Evolutionary conservation across 2,113 vertebrate species (phyloP).

Genomic region (Leptobrachium ailaonicum): DNA sequence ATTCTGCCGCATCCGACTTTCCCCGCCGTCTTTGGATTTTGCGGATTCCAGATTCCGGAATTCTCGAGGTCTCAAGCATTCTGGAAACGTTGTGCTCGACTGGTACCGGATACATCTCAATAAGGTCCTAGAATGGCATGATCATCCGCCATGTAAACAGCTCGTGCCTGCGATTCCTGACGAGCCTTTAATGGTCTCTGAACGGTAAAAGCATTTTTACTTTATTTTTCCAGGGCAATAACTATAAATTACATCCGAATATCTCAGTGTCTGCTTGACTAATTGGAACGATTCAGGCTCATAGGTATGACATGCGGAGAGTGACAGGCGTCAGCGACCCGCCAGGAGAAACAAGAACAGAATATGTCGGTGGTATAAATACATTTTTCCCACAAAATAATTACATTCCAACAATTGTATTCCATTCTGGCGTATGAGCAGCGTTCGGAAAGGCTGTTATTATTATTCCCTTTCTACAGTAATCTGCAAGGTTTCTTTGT

Average conservation of each 20-base stretch:
- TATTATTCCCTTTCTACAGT: background rate
- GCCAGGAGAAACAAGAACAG: background rate
- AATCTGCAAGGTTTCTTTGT: background rate
- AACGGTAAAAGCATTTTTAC: slow-evolving; percentile 8
- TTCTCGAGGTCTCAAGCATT: no score
- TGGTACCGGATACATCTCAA: no score
- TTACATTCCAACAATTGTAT: background rate
- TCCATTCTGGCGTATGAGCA: background rate
- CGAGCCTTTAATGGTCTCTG: background rate
- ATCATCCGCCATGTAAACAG: slow-evolving; percentile 13
- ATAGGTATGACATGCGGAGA: background rate
- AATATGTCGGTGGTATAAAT: background rate
- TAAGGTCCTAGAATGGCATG: no score
- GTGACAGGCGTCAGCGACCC: slow-evolving; percentile 16
- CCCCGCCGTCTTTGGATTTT: no score
- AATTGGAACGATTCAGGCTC: accelerated
- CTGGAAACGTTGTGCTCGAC: no score
- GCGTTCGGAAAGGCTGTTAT: background rate
- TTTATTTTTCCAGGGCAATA: slow-evolving; percentile 9
- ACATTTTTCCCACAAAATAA: background rate
- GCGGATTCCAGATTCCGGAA: no score
- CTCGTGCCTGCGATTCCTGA: background rate
- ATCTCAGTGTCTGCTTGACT: accelerated
- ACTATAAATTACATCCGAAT: background rate
- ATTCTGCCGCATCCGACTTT: no score